Conservation (phyloP, 2,797 vertebrate species). For the Euphonia xanthogaster region DNA sequence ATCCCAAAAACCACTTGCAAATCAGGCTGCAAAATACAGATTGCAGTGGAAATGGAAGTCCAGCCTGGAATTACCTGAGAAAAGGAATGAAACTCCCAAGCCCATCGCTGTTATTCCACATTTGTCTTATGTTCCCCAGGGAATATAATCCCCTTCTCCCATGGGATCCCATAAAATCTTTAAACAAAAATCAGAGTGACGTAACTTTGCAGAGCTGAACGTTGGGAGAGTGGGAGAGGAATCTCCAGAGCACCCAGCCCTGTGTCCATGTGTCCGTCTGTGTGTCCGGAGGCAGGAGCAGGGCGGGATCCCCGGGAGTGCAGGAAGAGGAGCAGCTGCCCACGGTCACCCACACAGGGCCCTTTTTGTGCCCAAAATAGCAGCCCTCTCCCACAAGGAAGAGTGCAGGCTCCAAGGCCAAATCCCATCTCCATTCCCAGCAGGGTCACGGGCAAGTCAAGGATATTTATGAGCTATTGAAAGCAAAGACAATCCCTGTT, state of each 20-base stretch:
- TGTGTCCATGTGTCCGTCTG: fast-evolving
- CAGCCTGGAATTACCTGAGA: neutral
- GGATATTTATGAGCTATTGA: slow-evolving; percentile 5
- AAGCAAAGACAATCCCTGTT: neutral
- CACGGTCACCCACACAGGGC: neutral
- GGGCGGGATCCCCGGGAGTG: neutral
- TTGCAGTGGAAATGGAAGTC: neutral
- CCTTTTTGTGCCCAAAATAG: slow-evolving; percentile 12
- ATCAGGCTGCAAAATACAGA: fast-evolving
- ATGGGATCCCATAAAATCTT: neutral
- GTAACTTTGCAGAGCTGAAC: neutral
- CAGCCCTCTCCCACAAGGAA: neutral
- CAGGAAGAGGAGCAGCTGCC: slow-evolving; percentile 20
- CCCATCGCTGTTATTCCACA: fast-evolving
- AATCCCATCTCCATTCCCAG: neutral
- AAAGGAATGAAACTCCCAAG: neutral
- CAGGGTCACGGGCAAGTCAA: neutral
- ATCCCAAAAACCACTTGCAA: neutral
- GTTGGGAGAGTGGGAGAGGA: neutral
- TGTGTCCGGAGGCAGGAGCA: fast-evolving
- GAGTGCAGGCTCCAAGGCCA: neutral
- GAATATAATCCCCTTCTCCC: neutral
- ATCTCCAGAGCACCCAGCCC: neutral
- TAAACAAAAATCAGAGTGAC: neutral
- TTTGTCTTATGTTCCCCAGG: neutral